These are phyloP conservation scores for Drosophila elegans DNA, from an alignment of 1,140 invertebrate species.

Conservation along the genomic window DNA sequence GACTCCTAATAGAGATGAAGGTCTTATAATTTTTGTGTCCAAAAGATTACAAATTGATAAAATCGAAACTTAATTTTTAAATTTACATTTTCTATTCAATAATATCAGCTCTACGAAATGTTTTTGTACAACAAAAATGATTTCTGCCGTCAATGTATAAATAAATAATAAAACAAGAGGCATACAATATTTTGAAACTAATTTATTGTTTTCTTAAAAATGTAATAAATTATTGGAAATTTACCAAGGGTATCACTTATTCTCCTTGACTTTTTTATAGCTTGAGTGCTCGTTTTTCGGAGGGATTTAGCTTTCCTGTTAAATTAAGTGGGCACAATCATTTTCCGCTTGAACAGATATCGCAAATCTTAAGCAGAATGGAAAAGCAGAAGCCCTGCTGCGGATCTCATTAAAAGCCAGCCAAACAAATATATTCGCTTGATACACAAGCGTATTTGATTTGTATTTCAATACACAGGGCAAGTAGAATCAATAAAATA, in stretches of 20 bases:
- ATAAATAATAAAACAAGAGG: no score
- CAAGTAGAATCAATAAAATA: conserved; percentile 58
- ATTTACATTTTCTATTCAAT: no score
- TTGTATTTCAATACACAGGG: conserved; percentile 8
- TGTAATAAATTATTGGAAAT: neutral
- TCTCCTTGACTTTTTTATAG: neutral
- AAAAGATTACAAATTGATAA: no score
- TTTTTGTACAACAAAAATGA: no score
- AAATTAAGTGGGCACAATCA: conserved; percentile 59
- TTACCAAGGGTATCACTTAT: conserved; percentile 6
- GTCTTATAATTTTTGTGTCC: no score
- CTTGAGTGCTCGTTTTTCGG: neutral
- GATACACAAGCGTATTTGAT: conserved; percentile 29
- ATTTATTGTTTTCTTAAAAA: neutral
- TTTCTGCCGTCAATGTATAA: no score
- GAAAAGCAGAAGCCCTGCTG: conserved; percentile 2
- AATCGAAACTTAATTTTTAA: no score
- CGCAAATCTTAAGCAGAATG: conserved; percentile 57
- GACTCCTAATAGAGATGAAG: no score
- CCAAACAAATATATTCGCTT: conserved; percentile 18
- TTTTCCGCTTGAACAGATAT: conserved; percentile 59
- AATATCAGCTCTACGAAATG: no score
- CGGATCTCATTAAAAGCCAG: conserved; percentile 45
- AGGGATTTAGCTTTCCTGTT: conserved; percentile 25
- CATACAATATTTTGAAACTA: no score